A percentile compares a stretch with the other conserved stretches of the same genome.
Evolutionary conservation across 2,888 invertebrate genomes (phyloP).

Genomic region (Aquatica leii): DNA sequence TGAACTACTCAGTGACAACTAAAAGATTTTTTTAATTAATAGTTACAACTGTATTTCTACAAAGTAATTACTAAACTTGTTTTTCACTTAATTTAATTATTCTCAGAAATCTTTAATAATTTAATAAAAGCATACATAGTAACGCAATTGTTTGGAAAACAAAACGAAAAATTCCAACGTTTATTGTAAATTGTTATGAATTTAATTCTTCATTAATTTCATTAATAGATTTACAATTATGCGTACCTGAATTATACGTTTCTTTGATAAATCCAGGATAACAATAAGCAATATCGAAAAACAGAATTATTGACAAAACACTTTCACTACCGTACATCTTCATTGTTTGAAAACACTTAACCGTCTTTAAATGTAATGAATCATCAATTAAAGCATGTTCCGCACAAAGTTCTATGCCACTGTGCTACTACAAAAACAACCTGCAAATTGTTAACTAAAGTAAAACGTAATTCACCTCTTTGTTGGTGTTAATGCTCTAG

Average conservation of each 20-base stretch:
- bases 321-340: background rate
- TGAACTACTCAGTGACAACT: no score
- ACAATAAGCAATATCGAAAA: background rate
- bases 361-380: slow-evolving; percentile 1
- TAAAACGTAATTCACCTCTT: slow-evolving; percentile 28
- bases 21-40: no score
- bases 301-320: background rate
- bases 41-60: no score
- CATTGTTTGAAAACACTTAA: background rate
- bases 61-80: no score
- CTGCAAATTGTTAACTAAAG: slow-evolving; percentile 18
- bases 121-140: no score
- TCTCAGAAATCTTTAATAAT: no score
- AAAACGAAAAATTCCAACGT: no score
- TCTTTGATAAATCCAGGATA: background rate
- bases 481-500: slow-evolving; percentile 30
- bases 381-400: slow-evolving; percentile 24
- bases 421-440: slow-evolving; percentile 9
- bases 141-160: no score
- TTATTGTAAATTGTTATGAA: no score
- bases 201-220: no score
- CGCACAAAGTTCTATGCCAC: background rate
- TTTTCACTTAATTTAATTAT: no score
- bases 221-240: no score
- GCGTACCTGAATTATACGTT: slow-evolving; percentile 7